These are phyloP conservation scores for Spheniscus mendiculus DNA, from an alignment of 2,113 vertebrate genomes.

Conservation along the genomic window DNA sequence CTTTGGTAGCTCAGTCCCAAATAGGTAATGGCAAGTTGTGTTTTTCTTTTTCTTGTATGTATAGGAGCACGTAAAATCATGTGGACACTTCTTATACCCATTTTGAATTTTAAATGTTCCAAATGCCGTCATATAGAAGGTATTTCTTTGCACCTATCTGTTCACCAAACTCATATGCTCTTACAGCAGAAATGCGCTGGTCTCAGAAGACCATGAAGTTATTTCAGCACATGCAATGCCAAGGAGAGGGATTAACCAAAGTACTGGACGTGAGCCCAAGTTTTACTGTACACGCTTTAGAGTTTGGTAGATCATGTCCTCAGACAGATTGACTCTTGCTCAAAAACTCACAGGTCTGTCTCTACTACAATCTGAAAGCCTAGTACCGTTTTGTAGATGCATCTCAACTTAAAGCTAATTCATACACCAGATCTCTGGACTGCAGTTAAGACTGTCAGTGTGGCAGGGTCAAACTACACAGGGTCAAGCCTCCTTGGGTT, in stretches of 20 bases:
- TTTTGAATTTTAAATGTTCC: not conserved
- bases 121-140: not conserved
- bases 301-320: not conserved
- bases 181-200: not conserved
- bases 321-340: not conserved
- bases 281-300: not conserved
- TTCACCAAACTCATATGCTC: not conserved
- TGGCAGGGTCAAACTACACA: not conserved
- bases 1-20: conserved; percentile 96
- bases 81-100: not conserved
- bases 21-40: conserved; percentile 83
- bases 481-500: not conserved
- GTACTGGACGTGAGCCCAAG: not conserved
- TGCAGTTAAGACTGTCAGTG: not conserved
- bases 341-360: not conserved
- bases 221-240: not conserved
- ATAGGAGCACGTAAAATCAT: not conserved
- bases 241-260: not conserved
- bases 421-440: not conserved
- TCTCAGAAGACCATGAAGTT: not conserved
- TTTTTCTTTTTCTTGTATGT: not conserved
- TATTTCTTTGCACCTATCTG: not conserved
- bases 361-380: not conserved
- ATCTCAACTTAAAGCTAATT: not conserved
- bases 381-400: not conserved